Evolutionary conservation across 2,113 vertebrate species (phyloP), one percentile per base, ranked within the genome.

Genomic region (Tyrannus savana): DNA sequence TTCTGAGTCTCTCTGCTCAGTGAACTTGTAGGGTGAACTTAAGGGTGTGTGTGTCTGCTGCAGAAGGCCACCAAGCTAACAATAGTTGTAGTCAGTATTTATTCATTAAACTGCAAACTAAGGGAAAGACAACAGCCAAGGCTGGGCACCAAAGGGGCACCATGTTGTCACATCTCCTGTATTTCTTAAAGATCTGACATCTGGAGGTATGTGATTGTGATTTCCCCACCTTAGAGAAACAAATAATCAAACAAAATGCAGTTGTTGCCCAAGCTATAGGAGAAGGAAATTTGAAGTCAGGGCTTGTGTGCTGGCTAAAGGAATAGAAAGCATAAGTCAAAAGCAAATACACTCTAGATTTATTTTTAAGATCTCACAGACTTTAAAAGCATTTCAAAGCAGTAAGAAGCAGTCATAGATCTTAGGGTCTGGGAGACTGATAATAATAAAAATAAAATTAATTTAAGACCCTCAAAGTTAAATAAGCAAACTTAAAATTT

Each of bases 141-240:
- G 7, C 0, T 74, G 16, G 27, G 8, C 10, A 49, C 33, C 30
- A 50, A 53, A 73, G 41, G 10, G 31, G 37, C n/a, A 49, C 17
- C 1, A 22, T 24, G 9, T 15, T 68, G 17, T 33, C 27, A 52
- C 0, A 0, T 64, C 21, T 80, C 24, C 11, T 79, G 23, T 80
- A 0, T 79, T 58, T 62, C 31, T 56, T 82, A 44, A 82, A 53
- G 31, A 60, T 49, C 9, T 62, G 75, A 25, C 22, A 71, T 52
- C 12, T 46, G 19, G 31, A 80, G 33, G 19, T 14, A 19, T 42
- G 24, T n/a, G 42, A 23, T 50, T 58, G 16, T 60, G 10, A 46
- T 53, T 85, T 74, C 28, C 17, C 17, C 55, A 19, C 24, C 18
- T 63, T 44, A 50, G 10, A 37, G 37, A 76, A 89, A 64, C 6